A percentile compares a stretch with the other conserved stretches of the same genome.
These are phyloP conservation scores for Aporrectodea caliginosa DNA, from an alignment of 1,140 invertebrate species.

Conservation along the genomic window DNA sequence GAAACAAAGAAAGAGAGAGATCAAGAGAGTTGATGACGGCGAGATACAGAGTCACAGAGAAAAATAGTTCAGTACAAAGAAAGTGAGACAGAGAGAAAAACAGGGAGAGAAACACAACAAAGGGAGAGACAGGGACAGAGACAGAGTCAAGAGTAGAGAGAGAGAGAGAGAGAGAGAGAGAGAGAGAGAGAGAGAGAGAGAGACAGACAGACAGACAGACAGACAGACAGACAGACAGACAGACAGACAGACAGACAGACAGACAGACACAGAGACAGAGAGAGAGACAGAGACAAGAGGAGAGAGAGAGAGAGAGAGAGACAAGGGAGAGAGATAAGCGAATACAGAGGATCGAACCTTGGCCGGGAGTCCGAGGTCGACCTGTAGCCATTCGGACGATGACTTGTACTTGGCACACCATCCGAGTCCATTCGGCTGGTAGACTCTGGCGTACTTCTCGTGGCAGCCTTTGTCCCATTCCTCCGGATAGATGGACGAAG, in stretches of 20 bases:
- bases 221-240: not conserved
- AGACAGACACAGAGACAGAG: not conserved
- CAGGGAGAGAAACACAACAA: not conserved
- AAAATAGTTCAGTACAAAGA: not conserved
- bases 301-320: not conserved
- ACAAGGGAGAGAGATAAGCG: not conserved
- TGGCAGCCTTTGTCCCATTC: conserved; percentile 59
- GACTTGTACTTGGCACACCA: conserved; percentile 61
- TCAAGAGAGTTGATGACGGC: not conserved
- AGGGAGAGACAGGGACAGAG: not conserved
- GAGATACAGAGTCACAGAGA: not conserved
- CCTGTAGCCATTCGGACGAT: conserved; percentile 61
- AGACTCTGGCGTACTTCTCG: conserved; percentile 60
- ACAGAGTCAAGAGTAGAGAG: not conserved
- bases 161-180: not conserved
- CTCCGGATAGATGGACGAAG: conserved; percentile 58
- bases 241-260: not conserved
- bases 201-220: not conserved
- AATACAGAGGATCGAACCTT: conserved; percentile 48
- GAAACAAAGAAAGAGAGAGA: not conserved
- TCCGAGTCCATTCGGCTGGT: conserved; percentile 58
- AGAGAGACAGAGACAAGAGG: not conserved
- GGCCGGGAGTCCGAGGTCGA: conserved; percentile 58
- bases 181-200: conserved; percentile 1
- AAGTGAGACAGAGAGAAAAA: not conserved